Evolutionary conservation across 2,888 invertebrate species (phyloP).

Genomic region (Drosophila siamana): DNA sequence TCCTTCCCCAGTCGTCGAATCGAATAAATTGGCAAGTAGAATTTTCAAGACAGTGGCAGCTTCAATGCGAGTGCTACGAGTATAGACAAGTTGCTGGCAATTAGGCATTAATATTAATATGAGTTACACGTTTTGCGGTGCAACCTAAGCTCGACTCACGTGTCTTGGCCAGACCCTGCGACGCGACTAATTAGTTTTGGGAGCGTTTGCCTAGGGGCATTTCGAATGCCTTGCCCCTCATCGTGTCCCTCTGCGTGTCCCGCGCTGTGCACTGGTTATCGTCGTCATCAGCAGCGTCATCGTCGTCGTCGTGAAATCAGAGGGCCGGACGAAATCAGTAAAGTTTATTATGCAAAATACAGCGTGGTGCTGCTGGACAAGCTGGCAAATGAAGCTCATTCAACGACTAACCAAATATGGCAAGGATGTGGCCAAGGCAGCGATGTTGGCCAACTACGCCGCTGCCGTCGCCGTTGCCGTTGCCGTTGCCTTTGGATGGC

Average conservation of each 20-base stretch:
- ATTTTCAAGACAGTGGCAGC: constrained; percentile 32
- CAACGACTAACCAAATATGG: constrained; percentile 66
- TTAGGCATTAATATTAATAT: constrained; percentile 77
- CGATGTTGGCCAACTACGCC: constrained; percentile 45
- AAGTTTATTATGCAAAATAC: constrained; percentile 82
- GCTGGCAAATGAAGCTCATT: constrained; percentile 79
- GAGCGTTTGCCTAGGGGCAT: constrained; percentile 55
- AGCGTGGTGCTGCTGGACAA: constrained; percentile 57
- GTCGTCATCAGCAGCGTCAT: constrained; percentile 18
- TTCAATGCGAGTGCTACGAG: constrained; percentile 16
- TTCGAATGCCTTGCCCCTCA: constrained; percentile 19
- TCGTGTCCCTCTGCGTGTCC: neutral
- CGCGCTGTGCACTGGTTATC: constrained; percentile 27
- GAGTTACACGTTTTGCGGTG: constrained; percentile 50
- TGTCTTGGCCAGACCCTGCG: constrained; percentile 61
- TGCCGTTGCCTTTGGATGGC: constrained; percentile 58
- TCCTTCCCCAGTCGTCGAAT: constrained; percentile 35
- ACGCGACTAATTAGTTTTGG: constrained; percentile 78
- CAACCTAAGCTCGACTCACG: constrained; percentile 54
- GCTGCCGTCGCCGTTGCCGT: constrained; percentile 16
- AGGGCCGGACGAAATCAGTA: constrained; percentile 34
- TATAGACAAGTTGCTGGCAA: constrained; percentile 63
- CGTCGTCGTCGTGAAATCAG: constrained; percentile 24
- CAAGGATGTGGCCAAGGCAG: constrained; percentile 80
- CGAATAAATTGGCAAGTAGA: constrained; percentile 56